Conservation (phyloP, 2,797 vertebrate genomes). For the Sebastes iracundus region DNA sequence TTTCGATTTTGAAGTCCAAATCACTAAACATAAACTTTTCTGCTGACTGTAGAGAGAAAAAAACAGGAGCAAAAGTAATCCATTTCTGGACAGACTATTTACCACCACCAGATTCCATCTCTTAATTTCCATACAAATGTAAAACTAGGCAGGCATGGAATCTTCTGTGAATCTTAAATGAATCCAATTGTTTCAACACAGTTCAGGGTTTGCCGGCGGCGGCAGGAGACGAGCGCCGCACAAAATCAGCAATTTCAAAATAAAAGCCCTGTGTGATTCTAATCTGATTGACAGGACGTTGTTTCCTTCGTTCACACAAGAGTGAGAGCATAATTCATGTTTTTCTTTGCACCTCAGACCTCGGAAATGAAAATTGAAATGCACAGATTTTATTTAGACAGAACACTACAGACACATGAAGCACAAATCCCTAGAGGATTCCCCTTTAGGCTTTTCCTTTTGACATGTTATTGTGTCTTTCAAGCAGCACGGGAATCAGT, state of each 20-base stretch:
- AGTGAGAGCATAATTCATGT: conserved; percentile 31
- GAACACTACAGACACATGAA: conserved; percentile 1
- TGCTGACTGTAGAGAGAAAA: conserved; percentile 69
- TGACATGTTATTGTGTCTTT: conserved; percentile 12
- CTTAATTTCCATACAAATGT: conserved; percentile 87
- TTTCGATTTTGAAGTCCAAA: conserved; percentile 59
- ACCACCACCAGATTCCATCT: conserved; percentile 81
- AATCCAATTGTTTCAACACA: conserved; percentile 80
- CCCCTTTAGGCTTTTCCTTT: neutral
- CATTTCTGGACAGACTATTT: conserved; percentile 77
- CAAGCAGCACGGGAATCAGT: conserved; percentile 1
- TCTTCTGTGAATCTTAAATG: conserved; percentile 83
- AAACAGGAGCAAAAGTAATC: conserved; percentile 64
- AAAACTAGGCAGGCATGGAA: conserved; percentile 78
- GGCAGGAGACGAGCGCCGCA: conserved; percentile 51
- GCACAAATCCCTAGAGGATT: neutral
- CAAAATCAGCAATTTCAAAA: conserved; percentile 81
- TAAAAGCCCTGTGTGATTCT: conserved; percentile 70
- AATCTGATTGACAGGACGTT: conserved; percentile 68
- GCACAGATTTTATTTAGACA: neutral
- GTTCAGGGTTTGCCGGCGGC: conserved; percentile 69
- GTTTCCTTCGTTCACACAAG: conserved; percentile 41
- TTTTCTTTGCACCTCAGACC: conserved; percentile 27
- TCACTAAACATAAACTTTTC: conserved; percentile 69
- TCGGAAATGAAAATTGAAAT: conserved; percentile 35